phyloP scores from a whole-genome alignment of 2,888 invertebrate species.

The Hydraecia micacea region DNA sequence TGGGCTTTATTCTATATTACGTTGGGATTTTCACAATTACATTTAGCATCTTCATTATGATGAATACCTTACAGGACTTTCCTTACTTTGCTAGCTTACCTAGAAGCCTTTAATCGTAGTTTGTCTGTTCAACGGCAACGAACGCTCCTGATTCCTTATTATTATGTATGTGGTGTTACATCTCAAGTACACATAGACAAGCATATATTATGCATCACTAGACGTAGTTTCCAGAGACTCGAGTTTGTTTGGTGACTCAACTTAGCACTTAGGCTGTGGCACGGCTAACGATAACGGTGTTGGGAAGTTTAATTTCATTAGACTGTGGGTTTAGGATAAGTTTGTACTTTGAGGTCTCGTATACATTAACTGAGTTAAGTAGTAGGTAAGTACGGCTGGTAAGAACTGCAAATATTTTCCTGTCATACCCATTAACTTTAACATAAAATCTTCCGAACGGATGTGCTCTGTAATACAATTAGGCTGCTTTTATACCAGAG shows the following conservation, averaged over 20 bases:
- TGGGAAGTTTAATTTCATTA: conserved; percentile 51
- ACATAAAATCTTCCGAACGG: neutral
- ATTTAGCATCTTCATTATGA: neutral
- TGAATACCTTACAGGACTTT: neutral
- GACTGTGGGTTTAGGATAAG: conserved; percentile 21
- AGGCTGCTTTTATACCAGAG: no score
- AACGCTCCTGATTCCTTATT: neutral
- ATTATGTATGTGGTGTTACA: conserved; percentile 9
- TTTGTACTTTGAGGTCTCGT: conserved; percentile 23
- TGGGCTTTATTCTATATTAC: neutral
- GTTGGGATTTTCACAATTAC: conserved; percentile 16
- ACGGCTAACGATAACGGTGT: conserved; percentile 25
- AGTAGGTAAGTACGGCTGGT: neutral
- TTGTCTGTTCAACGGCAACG: neutral
- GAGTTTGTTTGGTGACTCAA: conserved; percentile 41
- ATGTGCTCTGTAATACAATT: neutral
- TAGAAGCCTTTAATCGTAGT: neutral
- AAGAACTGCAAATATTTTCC: neutral
- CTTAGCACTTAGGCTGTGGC: conserved; percentile 47
- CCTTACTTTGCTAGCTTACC: neutral
- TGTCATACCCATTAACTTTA: neutral
- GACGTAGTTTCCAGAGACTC: conserved; percentile 9
- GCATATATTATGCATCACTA: neutral
- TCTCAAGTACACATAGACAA: conserved; percentile 16
- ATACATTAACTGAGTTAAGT: neutral